Evolutionary conservation across 2,113 vertebrate species (phyloP).

Genomic region (Lethenteron camtschaticum): DNA sequence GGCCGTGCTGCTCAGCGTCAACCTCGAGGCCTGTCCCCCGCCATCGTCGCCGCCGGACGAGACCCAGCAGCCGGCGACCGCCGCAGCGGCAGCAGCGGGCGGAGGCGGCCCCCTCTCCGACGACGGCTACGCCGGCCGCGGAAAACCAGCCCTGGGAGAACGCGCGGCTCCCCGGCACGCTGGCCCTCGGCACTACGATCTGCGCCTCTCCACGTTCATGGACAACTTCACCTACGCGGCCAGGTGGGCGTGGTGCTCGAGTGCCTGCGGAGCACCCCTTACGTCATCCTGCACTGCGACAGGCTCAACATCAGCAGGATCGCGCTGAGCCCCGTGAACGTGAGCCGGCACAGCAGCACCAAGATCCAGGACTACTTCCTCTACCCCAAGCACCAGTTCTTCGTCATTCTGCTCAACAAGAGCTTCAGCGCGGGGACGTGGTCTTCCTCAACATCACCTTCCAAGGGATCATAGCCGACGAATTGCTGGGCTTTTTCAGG

Average conservation of each 20-base stretch:
- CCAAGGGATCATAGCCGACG: constrained; percentile 61
- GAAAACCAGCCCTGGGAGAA: constrained; percentile 39
- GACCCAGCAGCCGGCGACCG: constrained; percentile 11
- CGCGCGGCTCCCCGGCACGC: constrained; percentile 34
- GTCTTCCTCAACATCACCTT: constrained; percentile 73
- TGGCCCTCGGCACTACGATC: constrained; percentile 74
- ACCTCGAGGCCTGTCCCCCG: constrained; percentile 50
- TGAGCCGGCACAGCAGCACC: constrained; percentile 38
- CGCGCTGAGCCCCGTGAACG: constrained; percentile 43
- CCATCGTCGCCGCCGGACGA: constrained; percentile 12
- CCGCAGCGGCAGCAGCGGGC: constrained; percentile 15
- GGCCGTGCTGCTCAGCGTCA: constrained; percentile 52
- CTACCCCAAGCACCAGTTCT: constrained; percentile 48
- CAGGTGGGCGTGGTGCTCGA: constrained; percentile 69
- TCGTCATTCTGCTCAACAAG: constrained; percentile 59
- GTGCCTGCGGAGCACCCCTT: constrained; percentile 51
- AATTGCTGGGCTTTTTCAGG: constrained; percentile 77
- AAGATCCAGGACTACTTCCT: constrained; percentile 44
- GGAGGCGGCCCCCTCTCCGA: constrained; percentile 11
- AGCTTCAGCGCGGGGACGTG: constrained; percentile 44
- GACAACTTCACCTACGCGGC: constrained; percentile 86
- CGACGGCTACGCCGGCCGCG: too few species aligned
- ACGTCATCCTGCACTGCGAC: constrained; percentile 67
- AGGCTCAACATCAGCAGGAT: constrained; percentile 46
- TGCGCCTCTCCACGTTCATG: constrained; percentile 54